A percentile compares a stretch with the other conserved stretches of the same genome.
Evolutionary conservation across 2,113 vertebrate genomes (phyloP).

Genomic region (Zosterops lateralis): DNA sequence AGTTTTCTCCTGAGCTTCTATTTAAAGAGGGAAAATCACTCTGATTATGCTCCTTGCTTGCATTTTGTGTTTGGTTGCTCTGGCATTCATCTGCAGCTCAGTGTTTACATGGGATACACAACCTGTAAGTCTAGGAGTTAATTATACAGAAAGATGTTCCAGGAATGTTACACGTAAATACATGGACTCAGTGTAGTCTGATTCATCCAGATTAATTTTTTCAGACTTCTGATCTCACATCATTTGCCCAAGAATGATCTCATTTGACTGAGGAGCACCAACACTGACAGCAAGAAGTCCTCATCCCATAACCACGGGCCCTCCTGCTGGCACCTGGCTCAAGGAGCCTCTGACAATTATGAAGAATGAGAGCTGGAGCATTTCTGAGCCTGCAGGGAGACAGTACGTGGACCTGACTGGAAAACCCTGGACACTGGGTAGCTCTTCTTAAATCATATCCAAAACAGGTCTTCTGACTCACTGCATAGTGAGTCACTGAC

Average conservation of each 20-base stretch:
- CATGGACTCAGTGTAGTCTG: not conserved
- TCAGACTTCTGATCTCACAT: not conserved
- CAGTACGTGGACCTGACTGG: not conserved
- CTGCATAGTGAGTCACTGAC: not conserved
- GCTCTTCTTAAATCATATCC: not conserved
- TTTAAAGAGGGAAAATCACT: constrained; percentile 1
- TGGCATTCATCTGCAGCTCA: not conserved
- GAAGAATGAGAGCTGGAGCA: not conserved
- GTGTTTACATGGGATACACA: not conserved
- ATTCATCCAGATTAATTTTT: not conserved
- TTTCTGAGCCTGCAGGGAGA: not conserved
- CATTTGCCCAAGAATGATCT: not conserved
- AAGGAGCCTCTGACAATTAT: not conserved
- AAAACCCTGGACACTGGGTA: not conserved
- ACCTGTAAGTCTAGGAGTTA: not conserved
- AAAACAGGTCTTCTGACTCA: not conserved
- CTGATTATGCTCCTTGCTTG: not conserved
- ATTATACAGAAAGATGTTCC: not conserved
- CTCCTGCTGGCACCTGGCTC: not conserved
- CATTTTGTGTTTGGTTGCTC: not conserved
- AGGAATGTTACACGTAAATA: not conserved
- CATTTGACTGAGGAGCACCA: not conserved
- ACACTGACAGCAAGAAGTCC: not conserved
- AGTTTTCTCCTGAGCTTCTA: not conserved
- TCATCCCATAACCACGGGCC: not conserved